phyloP scores from a whole-genome alignment of 2,113 vertebrate species.

The Trichechus manatus region DNA sequence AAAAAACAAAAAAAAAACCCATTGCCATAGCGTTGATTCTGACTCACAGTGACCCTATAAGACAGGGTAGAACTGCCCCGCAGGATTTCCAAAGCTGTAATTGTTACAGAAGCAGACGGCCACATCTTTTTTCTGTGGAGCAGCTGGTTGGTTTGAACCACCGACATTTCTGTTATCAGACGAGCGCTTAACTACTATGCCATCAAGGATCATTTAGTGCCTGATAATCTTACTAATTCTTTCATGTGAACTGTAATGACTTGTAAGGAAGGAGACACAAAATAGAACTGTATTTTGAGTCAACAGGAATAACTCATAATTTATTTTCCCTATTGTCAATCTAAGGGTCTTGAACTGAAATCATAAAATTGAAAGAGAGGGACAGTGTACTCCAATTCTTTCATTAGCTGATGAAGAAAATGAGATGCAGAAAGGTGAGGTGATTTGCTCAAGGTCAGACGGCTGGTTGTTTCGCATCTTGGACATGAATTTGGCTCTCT shows the following conservation, averaged over 20 bases:
- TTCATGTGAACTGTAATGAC: background rate
- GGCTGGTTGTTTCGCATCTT: background rate
- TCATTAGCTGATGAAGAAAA: background rate
- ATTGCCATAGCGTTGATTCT: too few relatives aligned
- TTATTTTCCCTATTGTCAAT: background rate
- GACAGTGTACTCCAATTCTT: background rate
- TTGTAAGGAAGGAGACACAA: background rate
- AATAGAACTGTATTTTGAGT: constrained; percentile 5
- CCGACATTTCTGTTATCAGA: too few relatives aligned
- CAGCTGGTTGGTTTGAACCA: too few relatives aligned
- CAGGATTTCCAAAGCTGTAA: too few relatives aligned
- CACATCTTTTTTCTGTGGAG: too few relatives aligned
- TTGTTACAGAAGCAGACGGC: too few relatives aligned
- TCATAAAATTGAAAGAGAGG: background rate
- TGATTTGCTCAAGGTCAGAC: background rate
- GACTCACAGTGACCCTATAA: too few relatives aligned
- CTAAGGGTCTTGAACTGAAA: background rate
- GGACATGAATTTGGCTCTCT: background rate
- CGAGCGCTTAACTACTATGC: too few relatives aligned
- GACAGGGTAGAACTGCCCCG: too few relatives aligned
- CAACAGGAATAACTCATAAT: background rate
- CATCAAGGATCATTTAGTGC: too few relatives aligned
- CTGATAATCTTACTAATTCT: background rate
- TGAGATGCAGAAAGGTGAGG: background rate
- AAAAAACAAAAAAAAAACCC: too few relatives aligned